A percentile compares a stretch with the other conserved stretches of the same genome.
Evolutionary conservation across 2,113 vertebrate species (phyloP).

Genomic region (Psephotus haematonotus): DNA sequence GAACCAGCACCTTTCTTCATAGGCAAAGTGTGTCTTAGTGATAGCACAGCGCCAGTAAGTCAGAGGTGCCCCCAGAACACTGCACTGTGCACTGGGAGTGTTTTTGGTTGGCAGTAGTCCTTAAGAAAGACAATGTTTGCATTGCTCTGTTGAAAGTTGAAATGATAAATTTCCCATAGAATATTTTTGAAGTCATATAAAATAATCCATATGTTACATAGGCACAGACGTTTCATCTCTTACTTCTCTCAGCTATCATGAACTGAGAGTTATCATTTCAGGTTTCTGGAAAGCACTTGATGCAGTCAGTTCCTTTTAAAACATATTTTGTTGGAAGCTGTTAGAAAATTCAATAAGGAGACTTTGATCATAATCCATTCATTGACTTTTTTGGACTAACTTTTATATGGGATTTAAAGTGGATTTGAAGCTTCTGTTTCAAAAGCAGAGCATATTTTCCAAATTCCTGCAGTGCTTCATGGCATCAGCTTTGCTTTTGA

Average conservation of each 20-base stretch:
- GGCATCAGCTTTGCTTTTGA: slow-evolving; percentile 62
- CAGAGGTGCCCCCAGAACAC: neutral
- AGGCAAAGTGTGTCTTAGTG: neutral
- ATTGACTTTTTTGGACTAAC: slow-evolving; percentile 65
- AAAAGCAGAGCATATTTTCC: slow-evolving; percentile 65
- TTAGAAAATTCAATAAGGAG: slow-evolving; percentile 62
- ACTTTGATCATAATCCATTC: slow-evolving; percentile 66
- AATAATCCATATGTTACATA: neutral
- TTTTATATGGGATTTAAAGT: slow-evolving; percentile 69
- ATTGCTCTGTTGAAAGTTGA: neutral
- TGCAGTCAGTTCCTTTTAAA: slow-evolving; percentile 51
- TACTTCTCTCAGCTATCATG: neutral
- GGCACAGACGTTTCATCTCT: slow-evolving; percentile 1
- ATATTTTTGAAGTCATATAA: neutral
- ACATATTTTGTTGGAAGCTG: slow-evolving; percentile 54
- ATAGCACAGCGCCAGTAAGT: neutral
- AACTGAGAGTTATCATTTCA: slow-evolving; percentile 15
- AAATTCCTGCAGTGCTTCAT: slow-evolving; percentile 55
- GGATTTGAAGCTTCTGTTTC: slow-evolving; percentile 69
- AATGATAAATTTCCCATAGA: neutral
- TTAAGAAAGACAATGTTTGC: neutral
- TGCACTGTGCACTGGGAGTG: too few relatives aligned
- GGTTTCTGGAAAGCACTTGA: slow-evolving; percentile 42
- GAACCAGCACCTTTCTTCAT: neutral
- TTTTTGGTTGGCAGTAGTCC: neutral